A percentile compares a stretch with the other conserved stretches of the same genome.
Conservation (phyloP, 2,113 vertebrate species). For the Bathybates hornii region DNA sequence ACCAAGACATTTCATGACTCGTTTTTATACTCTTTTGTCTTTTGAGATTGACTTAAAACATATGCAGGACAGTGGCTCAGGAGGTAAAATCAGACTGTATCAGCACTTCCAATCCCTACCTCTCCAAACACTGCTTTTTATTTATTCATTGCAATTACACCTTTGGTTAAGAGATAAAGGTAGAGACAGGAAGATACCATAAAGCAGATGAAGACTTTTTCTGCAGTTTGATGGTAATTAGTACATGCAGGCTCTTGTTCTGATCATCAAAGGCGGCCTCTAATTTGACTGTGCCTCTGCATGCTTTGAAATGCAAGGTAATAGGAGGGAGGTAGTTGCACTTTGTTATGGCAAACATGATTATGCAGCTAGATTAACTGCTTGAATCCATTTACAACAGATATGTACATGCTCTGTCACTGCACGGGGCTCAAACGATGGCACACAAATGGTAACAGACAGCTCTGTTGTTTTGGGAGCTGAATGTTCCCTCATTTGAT, state of each 20-base stretch:
- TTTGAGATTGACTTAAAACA: not conserved
- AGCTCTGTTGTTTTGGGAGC: not conserved
- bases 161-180: not conserved
- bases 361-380: not conserved
- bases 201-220: not conserved
- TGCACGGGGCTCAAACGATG: not conserved
- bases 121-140: not conserved
- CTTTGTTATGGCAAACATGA: slow-evolving; percentile 28
- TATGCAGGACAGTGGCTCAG: not conserved
- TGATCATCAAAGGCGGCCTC: slow-evolving; percentile 13
- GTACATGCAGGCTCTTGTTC: slow-evolving; percentile 7
- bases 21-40: not conserved
- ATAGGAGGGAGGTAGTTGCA: not conserved
- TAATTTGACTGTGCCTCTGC: not conserved
- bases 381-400: not conserved
- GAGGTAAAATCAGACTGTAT: not conserved
- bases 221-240: slow-evolving; percentile 25
- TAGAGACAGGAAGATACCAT: not conserved
- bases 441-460: not conserved
- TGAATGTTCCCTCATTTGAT: not conserved
- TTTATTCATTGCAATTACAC: not conserved
- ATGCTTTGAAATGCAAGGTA: slow-evolving; percentile 33
- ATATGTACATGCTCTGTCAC: not conserved
- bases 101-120: not conserved
- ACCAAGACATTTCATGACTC: not conserved